Percentiles rank a stretch among this genome's conserved stretches.
Conservation (phyloP, 2,797 vertebrate species). For the Scleropages formosus region DNA sequence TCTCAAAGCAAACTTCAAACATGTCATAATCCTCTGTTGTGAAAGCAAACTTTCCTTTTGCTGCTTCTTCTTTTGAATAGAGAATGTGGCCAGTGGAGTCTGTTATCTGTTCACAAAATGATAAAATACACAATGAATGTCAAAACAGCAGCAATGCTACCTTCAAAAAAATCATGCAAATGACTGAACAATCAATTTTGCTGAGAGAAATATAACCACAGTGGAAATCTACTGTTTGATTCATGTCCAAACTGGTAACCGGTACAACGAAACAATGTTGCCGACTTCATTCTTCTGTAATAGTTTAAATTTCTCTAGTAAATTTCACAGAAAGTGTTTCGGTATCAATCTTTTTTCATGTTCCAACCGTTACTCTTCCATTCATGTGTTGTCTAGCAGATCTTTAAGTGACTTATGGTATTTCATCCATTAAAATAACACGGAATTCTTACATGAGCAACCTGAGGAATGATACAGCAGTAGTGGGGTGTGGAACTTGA, state of each 20-base stretch:
- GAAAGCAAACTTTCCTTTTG: conserved; percentile 76
- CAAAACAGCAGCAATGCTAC: not conserved
- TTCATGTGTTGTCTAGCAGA: too few relatives aligned
- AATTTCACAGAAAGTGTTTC: too few relatives aligned
- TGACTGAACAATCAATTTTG: not conserved
- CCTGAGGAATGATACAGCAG: too few relatives aligned
- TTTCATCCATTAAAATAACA: too few relatives aligned
- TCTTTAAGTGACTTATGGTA: too few relatives aligned
- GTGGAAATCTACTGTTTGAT: not conserved
- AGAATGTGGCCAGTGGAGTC: conserved; percentile 78
- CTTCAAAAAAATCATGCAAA: conserved; percentile 1
- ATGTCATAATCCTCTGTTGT: conserved; percentile 75
- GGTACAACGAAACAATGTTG: not conserved
- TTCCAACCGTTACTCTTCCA: too few relatives aligned
- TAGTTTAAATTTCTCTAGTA: too few relatives aligned
- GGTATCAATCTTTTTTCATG: too few relatives aligned
- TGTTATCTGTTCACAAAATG: conserved; percentile 66
- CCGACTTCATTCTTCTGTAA: not conserved
- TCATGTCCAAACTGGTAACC: not conserved
- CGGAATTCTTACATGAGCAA: too few relatives aligned
- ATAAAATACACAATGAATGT: not conserved
- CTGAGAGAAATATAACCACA: not conserved
- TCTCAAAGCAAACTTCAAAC: conserved; percentile 79
- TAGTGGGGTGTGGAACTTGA: too few relatives aligned
- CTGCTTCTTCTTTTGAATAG: conserved; percentile 77